A percentile compares a stretch with the other conserved stretches of the same genome.
Evolutionary conservation across 1,140 invertebrate genomes (phyloP).

Genomic region (Hydropsyche tenuis): DNA sequence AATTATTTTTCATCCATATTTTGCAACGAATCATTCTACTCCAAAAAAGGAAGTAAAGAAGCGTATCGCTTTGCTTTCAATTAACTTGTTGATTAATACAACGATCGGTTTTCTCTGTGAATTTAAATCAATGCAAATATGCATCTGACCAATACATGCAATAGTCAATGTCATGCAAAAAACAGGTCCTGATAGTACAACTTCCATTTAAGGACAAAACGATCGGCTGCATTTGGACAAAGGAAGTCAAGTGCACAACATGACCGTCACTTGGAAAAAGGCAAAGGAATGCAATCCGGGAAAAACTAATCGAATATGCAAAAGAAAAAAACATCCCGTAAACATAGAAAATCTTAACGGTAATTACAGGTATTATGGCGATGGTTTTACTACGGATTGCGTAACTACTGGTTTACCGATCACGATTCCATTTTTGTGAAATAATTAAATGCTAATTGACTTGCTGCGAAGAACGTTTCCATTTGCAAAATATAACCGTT

Average conservation of each 20-base stretch:
- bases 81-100: conserved; percentile 6
- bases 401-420: neutral
- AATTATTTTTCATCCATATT: too few relatives aligned
- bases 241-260: conserved; percentile 29
- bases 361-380: neutral
- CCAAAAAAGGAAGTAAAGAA: neutral
- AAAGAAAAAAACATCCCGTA: conserved; percentile 14
- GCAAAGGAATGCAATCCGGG: neutral
- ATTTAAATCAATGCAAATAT: conserved; percentile 11
- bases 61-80: neutral
- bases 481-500: too few relatives aligned
- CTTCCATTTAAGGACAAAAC: conserved; percentile 30
- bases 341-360: neutral
- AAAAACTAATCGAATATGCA: conserved; percentile 1
- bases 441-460: too few relatives aligned
- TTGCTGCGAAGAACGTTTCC: too few relatives aligned
- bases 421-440: neutral
- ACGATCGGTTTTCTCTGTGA: neutral
- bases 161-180: conserved; percentile 39
- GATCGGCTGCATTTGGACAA: conserved; percentile 31
- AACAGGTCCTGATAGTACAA: conserved; percentile 10
- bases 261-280: neutral
- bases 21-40: too few relatives aligned
- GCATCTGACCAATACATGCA: conserved; percentile 14
- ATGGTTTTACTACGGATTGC: neutral